Evolutionary conservation across 92 coral and sea anemone genomes (phyloP), one percentile per base, ranked within the genome.

Genomic region (Galaxea fascicularis): DNA sequence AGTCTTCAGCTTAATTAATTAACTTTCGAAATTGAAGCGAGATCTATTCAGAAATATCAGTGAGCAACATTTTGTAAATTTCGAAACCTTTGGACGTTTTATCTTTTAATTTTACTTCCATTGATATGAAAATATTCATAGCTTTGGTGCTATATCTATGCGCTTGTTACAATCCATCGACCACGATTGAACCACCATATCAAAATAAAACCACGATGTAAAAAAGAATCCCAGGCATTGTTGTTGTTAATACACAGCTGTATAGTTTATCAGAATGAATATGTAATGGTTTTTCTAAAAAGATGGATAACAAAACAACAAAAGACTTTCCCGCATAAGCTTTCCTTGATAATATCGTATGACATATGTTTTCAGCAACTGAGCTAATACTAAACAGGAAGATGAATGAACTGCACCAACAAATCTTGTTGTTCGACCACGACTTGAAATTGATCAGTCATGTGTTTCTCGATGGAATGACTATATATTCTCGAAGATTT

Each of bases 1-100:
- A 6, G 31, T 51, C 2, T 16, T 11, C 15, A 73, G 20, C 35
- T 58, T 35, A 35, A 35, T 35, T 35, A 56, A 76, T 41, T 76
- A 64, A 30, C 68, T 76, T 76, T n/a, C 52, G 52, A 76, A 49
- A n/a, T n/a, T n/a, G n/a, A n/a, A 76, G 53, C 31, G 68, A 76
- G 31, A 31, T 35, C 41, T 58, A 29, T 5, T 22, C 1, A 71
- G 25, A 63, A 63, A 17, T 24, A 27, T 24, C 21, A n/a, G 2
- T 35, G 41, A 35, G 41, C 41, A 35, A 2, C 41, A 35, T 35
- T 35, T 35, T 35, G n/a, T n/a, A n/a, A 35, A 35, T 35, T 2
- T 35, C 41, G 6, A 6, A 35, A 6, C 41, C 41, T 35, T 35
- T 35, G 41, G 41, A 35, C 2, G 41, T 35, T 35, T 35, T 35